Evolutionary conservation across 2,888 invertebrate genomes (phyloP), one percentile per base, ranked within the genome.

Genomic region (Orchestes rusci): DNA sequence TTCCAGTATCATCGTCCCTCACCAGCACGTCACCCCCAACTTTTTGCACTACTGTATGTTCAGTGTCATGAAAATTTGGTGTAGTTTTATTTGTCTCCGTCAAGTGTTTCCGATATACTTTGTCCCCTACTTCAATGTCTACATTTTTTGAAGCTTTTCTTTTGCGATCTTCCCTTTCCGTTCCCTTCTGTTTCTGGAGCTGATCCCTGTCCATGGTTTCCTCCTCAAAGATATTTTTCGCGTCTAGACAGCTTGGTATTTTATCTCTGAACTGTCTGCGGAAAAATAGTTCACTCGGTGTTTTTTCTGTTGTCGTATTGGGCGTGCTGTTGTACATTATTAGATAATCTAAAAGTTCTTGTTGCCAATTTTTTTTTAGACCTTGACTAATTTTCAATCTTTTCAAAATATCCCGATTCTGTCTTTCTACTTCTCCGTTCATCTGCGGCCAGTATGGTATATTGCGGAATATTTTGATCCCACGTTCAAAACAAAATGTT

Each of bases 51-150:
- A 50, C 28, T 16, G 44, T 44, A 13, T 44, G 41, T 36, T 36
- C 35, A 15, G 36, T 18, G n/a, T 44, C 31, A 17, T 40, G 29
- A 17, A 40, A 50, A 10, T 39, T 19, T 3, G 50, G 46, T 29
- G 47, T 47, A 17, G 44, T 19, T 43, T 50, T 45, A 17, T 45
- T 48, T 37, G 31, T 33, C 29, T 40, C 48, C 29, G 28, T 44
- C 10, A 44, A 13, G 35, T 48, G 48, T 48, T 48, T 45, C 17
- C 23, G 28, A 19, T 43, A 49, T 13, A 45, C 48, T 18, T 51
- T 42, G 15, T 38, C 43, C 5, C 45, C 45, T 28, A 23, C 15
- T 16, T 40, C 33, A 15, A 46, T 17, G 16, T 39, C 34, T 19
- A 17, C 34, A 13, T 42, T 38, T 15, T 31, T 28, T 10, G 43